Base-by-base conservation (phyloP, 64 coral and sea anemone species). In the Porites lutea region DNA sequence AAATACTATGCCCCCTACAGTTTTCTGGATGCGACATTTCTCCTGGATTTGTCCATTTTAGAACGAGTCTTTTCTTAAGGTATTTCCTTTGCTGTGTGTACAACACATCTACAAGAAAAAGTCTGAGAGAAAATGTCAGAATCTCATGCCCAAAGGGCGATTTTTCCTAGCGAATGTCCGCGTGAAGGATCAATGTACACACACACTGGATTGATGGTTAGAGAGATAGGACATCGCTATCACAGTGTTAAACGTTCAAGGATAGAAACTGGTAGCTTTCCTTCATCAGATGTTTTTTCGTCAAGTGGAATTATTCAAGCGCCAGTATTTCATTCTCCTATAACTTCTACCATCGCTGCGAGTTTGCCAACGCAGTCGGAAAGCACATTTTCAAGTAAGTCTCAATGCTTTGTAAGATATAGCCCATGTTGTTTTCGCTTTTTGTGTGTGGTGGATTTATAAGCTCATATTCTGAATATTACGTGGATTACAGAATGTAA, bases 341-440 rank as follows among this genome's bases (percentile, higher is more conserved):
- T 97, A 13, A 84, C 92, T 12, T 88, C 95, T 3, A 94, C 91
- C 47, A 52, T 97, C 3, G 55, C 87, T 16, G 95, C 86, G 48
- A 94, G 86, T 46, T 93, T 91, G 43, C 82, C 88, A 0, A 93
- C 83, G 15, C 74, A 71, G 23, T 91, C 92, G 3, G 95, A 94
- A 68, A 94, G 74, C 58, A 92, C 88, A 12, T 88, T 65, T 49
- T 92, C 91, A 74, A 76, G 95, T 97, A 88, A 97, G 95, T 84
- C 1, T 5, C 12, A 9, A 1, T 21, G 27, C 27, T 37, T 37
- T 37, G 0, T 37, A 37, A 1, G 27, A 37, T 1, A 1, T 15
- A 16, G 19, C 5, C 49, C 12, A 10, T 76, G 46, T 13, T 51
- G 47, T 67, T 46, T 48, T 69, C 18, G 18, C 19, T 80, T 60